Percentiles rank a stretch among this genome's conserved stretches.
These are phyloP conservation scores for Himalopsyche tibetana DNA, from an alignment of 2,888 invertebrate genomes.

Conservation along the genomic window DNA sequence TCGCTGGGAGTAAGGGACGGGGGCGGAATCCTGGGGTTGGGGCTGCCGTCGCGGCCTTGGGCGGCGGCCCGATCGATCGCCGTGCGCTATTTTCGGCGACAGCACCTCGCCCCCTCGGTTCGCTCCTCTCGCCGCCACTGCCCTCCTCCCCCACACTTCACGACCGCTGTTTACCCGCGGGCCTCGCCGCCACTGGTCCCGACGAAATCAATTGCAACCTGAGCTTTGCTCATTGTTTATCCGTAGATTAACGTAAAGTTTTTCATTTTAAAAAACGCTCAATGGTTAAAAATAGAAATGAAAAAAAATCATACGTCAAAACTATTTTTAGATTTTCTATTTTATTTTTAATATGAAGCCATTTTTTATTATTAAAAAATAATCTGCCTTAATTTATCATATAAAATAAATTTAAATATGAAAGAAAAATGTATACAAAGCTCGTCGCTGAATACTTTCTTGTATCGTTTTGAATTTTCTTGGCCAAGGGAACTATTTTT, in stretches of 20 bases:
- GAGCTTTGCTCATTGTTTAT: neutral
- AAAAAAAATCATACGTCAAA: too few species aligned
- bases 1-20: neutral
- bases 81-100: slow-evolving; percentile 34
- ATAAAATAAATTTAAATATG: neutral
- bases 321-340: too few species aligned
- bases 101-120: slow-evolving; percentile 7
- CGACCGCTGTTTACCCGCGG: slow-evolving; percentile 20
- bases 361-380: too few species aligned
- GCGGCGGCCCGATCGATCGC: slow-evolving; percentile 30
- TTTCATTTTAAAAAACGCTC: too few species aligned
- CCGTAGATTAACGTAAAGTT: too few species aligned
- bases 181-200: slow-evolving; percentile 16
- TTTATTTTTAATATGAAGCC: too few species aligned
- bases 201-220: slow-evolving; percentile 14
- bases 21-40: neutral
- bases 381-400: too few species aligned
- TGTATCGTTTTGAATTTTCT: too few species aligned
- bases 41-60: slow-evolving; percentile 26
- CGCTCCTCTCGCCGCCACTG: slow-evolving; percentile 6
- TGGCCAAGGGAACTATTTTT: too few species aligned
- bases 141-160: neutral
- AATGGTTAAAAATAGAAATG: too few species aligned
- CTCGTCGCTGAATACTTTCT: too few species aligned
- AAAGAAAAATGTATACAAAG: too few species aligned